Evolutionary conservation across 1,140 invertebrate genomes (phyloP).

Genomic region (Hestina assimilis): DNA sequence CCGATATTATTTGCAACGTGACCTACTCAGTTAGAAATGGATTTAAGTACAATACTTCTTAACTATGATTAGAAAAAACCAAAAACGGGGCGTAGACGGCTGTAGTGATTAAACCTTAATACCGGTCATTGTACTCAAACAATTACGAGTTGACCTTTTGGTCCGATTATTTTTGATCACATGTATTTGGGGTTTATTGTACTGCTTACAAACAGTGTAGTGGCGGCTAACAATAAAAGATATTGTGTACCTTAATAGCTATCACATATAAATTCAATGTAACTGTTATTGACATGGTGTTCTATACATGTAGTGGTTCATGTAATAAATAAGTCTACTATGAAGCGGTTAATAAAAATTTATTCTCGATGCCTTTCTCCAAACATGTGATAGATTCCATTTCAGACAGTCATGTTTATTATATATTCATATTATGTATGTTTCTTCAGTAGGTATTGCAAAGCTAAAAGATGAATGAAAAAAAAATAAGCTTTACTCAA

Average conservation of each 20-base stretch:
- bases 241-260: background rate
- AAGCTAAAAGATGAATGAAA: too few relatives aligned
- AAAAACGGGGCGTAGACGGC: conserved; percentile 8
- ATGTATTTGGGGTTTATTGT: background rate
- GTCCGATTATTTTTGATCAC: background rate
- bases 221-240: background rate
- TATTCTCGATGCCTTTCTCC: background rate
- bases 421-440: too few relatives aligned
- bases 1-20: background rate
- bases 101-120: conserved; percentile 6
- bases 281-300: background rate
- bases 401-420: too few relatives aligned
- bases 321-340: background rate
- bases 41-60: background rate
- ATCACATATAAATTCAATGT: background rate
- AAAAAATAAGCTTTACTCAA: too few relatives aligned
- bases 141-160: conserved; percentile 5
- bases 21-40: background rate
- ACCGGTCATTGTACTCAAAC: conserved; percentile 21
- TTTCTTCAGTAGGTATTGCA: too few relatives aligned
- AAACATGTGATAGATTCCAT: background rate
- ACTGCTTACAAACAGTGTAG: background rate
- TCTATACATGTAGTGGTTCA: background rate
- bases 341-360: background rate
- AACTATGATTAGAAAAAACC: background rate